These are phyloP conservation scores for Clostera curtula DNA, from an alignment of 2,888 invertebrate genomes.

Conservation along the genomic window DNA sequence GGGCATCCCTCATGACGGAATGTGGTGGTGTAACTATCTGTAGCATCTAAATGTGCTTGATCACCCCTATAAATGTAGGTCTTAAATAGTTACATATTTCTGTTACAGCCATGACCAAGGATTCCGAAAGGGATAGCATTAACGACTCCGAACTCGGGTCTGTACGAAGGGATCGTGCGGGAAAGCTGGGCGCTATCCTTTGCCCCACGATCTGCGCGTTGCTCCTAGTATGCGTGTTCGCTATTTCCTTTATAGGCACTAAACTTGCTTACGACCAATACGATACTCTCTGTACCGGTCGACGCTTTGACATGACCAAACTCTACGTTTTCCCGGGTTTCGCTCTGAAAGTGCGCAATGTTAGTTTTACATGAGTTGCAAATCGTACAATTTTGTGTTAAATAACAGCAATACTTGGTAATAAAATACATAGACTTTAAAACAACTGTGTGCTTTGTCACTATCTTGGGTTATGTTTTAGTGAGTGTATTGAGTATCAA, in stretches of 20 bases:
- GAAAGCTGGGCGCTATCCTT: conserved; percentile 47
- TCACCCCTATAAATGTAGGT: no score
- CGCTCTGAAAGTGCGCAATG: conserved; percentile 21
- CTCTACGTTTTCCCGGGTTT: conserved; percentile 40
- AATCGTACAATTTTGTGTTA: conserved; percentile 5
- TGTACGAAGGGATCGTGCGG: conserved; percentile 24
- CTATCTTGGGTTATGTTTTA: no score
- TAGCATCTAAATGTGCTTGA: no score
- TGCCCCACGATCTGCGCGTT: conserved; percentile 55
- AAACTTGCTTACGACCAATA: conserved; percentile 54
- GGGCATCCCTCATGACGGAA: no score
- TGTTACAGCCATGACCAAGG: conserved; percentile 47
- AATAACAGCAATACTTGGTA: no score
- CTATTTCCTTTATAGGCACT: conserved; percentile 41
- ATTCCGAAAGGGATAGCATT: conserved; percentile 29
- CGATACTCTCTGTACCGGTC: conserved; percentile 36
- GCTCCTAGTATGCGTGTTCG: conserved; percentile 42
- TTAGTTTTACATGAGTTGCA: conserved; percentile 9
- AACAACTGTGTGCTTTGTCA: no score
- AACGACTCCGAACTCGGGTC: conserved; percentile 50
- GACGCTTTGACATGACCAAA: conserved; percentile 40
- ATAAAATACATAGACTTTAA: no score
- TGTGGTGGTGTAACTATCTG: no score
- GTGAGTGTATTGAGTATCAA: no score
- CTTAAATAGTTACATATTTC: not conserved